Conservation (phyloP, 2,797 vertebrate genomes). For the Cossypha heuglini region DNA sequence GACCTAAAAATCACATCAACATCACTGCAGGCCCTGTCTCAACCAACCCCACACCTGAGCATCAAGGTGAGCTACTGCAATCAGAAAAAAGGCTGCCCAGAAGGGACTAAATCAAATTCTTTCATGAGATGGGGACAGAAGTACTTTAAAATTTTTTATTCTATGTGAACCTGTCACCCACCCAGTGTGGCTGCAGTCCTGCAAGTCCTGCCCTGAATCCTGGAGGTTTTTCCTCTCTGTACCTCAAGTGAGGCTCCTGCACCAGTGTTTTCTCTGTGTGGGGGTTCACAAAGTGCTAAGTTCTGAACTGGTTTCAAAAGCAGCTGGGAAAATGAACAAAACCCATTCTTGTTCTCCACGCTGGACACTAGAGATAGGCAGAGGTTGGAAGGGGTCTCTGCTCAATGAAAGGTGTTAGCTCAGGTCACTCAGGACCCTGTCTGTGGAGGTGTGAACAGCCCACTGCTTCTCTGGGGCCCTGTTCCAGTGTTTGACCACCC, state of each 20-base stretch:
- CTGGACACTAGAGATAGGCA: fast-evolving
- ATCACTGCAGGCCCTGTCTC: no score
- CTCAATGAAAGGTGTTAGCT: background rate
- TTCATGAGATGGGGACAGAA: background rate
- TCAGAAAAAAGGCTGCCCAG: background rate
- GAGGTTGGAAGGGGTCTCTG: background rate
- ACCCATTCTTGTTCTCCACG: background rate
- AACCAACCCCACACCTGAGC: background rate
- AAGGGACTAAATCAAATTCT: background rate
- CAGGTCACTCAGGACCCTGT: background rate
- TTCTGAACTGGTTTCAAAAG: background rate
- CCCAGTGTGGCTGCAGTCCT: background rate
- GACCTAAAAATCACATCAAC: background rate
- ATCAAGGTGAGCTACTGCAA: background rate
- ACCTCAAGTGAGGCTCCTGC: background rate
- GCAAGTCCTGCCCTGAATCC: background rate
- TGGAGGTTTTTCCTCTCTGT: background rate
- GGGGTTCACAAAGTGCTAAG: background rate
- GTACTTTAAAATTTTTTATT: background rate
- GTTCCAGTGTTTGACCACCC: background rate
- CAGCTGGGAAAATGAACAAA: background rate
- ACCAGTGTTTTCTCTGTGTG: background rate
- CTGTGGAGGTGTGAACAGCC: background rate
- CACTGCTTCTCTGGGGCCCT: background rate
- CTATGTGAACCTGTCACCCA: background rate